Conservation (phyloP, 2,797 vertebrate genomes). For the Trachurus trachurus region DNA sequence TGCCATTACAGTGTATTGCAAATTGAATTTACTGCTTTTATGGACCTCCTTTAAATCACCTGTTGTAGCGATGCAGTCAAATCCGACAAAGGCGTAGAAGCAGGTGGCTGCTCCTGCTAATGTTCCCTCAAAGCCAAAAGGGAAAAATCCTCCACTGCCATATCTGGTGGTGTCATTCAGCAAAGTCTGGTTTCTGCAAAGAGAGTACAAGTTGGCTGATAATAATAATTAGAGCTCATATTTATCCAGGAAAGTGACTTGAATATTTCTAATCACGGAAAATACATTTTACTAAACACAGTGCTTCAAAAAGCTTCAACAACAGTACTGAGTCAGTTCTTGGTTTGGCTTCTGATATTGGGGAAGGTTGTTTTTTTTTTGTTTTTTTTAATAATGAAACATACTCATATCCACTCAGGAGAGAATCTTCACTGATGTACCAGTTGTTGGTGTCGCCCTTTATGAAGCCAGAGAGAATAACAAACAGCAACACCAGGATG, state of each 20-base stretch:
- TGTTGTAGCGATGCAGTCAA: conserved; percentile 92
- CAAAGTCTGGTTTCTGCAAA: conserved; percentile 65
- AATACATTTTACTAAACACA: not conserved
- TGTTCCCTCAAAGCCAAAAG: conserved; percentile 90
- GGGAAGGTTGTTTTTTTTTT: not conserved
- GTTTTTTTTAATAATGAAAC: not conserved
- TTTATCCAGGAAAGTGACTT: not conserved
- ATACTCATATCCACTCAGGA: conserved; percentile 60
- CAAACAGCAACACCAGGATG: conserved; percentile 86
- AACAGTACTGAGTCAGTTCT: not conserved
- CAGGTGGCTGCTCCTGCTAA: conserved; percentile 91
- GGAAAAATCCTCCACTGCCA: conserved; percentile 88
- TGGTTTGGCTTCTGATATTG: not conserved
- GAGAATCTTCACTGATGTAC: conserved; percentile 77
- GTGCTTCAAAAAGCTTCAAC: not conserved
- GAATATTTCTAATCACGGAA: not conserved
- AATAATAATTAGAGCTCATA: not conserved
- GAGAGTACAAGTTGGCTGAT: not conserved
- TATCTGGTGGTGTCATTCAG: conserved; percentile 65
- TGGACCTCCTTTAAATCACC: conserved; percentile 67
- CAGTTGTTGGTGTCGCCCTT: conserved; percentile 89
- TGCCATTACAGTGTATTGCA: not conserved
- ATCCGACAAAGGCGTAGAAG: conserved; percentile 94
- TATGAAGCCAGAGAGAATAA: conserved; percentile 88
- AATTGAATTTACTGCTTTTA: not conserved